Evolutionary conservation across 2,797 vertebrate genomes (phyloP), one percentile per base, ranked within the genome.

Genomic region (Urocyon cinereoargenteus): DNA sequence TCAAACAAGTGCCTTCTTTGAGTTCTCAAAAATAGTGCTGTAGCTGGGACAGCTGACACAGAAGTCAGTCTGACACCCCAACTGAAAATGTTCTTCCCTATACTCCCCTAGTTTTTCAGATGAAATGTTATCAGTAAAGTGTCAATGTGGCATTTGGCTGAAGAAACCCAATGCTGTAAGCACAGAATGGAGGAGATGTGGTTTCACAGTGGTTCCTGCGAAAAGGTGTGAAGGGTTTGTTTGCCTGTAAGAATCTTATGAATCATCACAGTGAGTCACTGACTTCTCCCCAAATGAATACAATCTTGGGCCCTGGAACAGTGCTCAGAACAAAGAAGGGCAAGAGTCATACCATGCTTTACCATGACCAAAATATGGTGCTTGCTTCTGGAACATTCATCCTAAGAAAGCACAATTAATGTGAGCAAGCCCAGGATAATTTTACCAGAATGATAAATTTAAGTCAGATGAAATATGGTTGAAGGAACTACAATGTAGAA

Each of bases 211-310:
- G 55, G 73, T 66, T 70, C 14, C 3, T 66, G 86, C 77, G 66
- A 83, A 92, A 94, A 95, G 15, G 24, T 83, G 16, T 59, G 31
- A 89, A 95, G 87, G 31, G 36, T 87, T 94, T 83, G 26, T 86
- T 81, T 92, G 85, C 73, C 34, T 55, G 2, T 68, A 53, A 86
- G 53, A 31, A 57, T 53, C 8, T 81, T 72, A 14, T 91, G 73
- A 93, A 26, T 91, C 90, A 91, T 31, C 64, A 22, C 40, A 4
- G n/a, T 45, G 83, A 93, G 75, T 95, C 91, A 89, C 59, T 59
- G 62, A 62, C 51, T 55, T 89, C 15, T 93, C 62, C 59, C 31
- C 36, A 91, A 22, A 82, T 51, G 79, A 93, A 62, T 19, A 72
- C 7, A 59, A 1, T 88, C 28, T 55, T 68, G 53, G 13, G 18